Conservation (phyloP, 2,113 vertebrate species). For the Panurus biarmicus region DNA sequence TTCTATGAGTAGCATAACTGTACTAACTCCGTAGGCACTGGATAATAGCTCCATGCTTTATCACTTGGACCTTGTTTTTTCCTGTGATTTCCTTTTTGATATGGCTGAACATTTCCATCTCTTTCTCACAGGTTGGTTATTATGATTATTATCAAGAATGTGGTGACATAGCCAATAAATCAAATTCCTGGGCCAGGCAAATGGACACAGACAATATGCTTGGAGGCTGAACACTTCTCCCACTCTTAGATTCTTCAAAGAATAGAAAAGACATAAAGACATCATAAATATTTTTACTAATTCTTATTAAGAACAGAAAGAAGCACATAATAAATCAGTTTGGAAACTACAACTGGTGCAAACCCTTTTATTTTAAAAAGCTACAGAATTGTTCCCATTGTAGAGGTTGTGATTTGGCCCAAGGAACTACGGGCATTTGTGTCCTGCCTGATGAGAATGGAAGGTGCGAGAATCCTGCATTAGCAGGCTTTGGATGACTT, state of each 20-base stretch:
- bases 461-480: neutral
- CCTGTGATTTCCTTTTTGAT: conserved; percentile 22
- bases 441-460: neutral
- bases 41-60: conserved; percentile 50
- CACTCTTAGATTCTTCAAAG: neutral
- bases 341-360: conserved; percentile 41
- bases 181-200: conserved; percentile 25
- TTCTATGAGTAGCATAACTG: conserved; percentile 23
- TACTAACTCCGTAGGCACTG: conserved; percentile 12
- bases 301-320: conserved; percentile 49
- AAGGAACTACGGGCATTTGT: no score
- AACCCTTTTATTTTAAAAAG: neutral
- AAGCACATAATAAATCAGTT: conserved; percentile 55
- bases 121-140: conserved; percentile 43
- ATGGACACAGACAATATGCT: neutral
- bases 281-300: conserved; percentile 45
- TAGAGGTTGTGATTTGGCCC: neutral
- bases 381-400: conserved; percentile 8
- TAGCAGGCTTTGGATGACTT: neutral
- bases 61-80: neutral
- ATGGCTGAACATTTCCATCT: conserved; percentile 17
- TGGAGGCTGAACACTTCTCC: neutral
- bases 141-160: conserved; percentile 57
- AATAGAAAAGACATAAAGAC: conserved; percentile 48
- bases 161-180: conserved; percentile 44